Evolutionary conservation across 2,888 invertebrate genomes (phyloP).

Genomic region (Synergus umbraculus): DNA sequence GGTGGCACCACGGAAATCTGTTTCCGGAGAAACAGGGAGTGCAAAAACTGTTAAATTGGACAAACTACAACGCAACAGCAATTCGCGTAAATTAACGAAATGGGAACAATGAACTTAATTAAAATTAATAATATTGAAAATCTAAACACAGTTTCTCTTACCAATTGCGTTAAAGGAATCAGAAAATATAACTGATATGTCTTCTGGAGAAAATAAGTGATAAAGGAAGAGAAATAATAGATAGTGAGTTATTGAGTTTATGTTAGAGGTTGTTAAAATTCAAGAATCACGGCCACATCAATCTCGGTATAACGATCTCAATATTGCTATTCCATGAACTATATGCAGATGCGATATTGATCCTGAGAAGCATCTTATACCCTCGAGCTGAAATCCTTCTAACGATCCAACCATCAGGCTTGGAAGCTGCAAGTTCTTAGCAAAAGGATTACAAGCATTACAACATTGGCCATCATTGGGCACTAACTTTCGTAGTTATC

Average conservation of each 20-base stretch:
- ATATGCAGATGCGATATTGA: not conserved
- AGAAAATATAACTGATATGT: not conserved
- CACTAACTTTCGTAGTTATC: not conserved
- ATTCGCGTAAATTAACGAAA: not conserved
- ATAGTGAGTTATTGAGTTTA: not conserved
- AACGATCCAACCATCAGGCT: not conserved
- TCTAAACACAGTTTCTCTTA: too few relatives aligned
- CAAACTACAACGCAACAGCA: not conserved
- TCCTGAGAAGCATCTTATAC: not conserved
- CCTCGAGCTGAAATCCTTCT: not conserved
- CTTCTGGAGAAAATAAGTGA: not conserved
- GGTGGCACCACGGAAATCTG: conserved; percentile 13
- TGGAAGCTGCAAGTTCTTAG: not conserved
- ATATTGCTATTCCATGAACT: not conserved
- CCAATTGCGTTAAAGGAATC: not conserved
- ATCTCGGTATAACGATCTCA: not conserved
- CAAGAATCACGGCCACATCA: not conserved
- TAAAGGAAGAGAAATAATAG: not conserved
- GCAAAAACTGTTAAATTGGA: not conserved
- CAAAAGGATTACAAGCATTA: not conserved
- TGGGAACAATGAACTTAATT: not conserved
- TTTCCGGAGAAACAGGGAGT: conserved; percentile 16
- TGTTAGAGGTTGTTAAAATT: not conserved
- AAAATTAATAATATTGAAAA: not conserved
- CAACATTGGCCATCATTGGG: not conserved